These are phyloP conservation scores for Crocidura indochinensis DNA, from an alignment of 2,797 vertebrate species.

Conservation along the genomic window DNA sequence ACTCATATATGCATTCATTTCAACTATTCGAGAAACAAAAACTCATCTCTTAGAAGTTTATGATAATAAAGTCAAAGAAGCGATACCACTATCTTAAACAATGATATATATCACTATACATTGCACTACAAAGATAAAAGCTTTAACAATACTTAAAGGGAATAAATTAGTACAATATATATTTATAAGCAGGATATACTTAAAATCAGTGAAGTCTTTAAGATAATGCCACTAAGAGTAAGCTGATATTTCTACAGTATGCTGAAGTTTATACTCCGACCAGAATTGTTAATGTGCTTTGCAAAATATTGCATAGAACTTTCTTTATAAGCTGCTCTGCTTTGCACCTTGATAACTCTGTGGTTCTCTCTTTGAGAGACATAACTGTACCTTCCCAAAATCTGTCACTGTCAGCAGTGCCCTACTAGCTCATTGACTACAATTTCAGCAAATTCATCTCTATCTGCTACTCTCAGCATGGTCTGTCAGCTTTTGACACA, in stretches of 20 bases:
- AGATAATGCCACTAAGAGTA: not conserved
- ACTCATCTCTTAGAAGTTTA: slow-evolving; percentile 12
- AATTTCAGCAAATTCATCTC: slow-evolving; percentile 11
- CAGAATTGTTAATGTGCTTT: not conserved
- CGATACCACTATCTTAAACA: not conserved
- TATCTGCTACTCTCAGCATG: slow-evolving; percentile 16
- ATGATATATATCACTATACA: slow-evolving; percentile 18
- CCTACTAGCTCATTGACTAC: slow-evolving; percentile 4
- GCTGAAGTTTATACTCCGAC: not conserved
- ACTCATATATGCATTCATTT: slow-evolving; percentile 32
- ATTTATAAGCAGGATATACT: slow-evolving; percentile 10
- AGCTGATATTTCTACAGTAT: slow-evolving; percentile 13
- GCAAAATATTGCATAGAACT: not conserved
- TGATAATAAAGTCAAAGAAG: slow-evolving; percentile 51
- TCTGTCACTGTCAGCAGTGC: not conserved
- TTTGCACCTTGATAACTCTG: not conserved
- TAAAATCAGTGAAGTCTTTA: slow-evolving; percentile 9
- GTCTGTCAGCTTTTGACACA: slow-evolving; percentile 19
- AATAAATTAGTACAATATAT: not conserved
- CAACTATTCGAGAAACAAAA: slow-evolving; percentile 24
- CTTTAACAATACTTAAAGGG: not conserved
- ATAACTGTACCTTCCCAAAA: not conserved
- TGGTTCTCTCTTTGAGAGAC: not conserved
- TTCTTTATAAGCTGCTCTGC: not conserved
- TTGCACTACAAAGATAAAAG: slow-evolving; percentile 39